Evolutionary conservation across 2,113 vertebrate genomes (phyloP).

Genomic region (Platanista minor): DNA sequence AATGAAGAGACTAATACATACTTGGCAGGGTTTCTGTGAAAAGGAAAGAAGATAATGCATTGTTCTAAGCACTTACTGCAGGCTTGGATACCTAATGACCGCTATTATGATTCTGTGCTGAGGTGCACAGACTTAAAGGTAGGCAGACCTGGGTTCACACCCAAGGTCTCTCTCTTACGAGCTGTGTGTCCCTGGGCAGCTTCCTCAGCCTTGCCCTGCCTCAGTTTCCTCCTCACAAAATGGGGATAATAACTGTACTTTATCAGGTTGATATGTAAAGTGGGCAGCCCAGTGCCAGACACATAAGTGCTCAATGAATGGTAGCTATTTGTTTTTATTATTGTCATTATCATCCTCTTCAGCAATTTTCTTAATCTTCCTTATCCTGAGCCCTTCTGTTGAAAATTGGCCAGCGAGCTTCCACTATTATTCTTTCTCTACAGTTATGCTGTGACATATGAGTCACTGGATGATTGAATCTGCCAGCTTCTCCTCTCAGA

Average conservation of each 20-base stretch:
- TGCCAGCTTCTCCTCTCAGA: slow-evolving; percentile 57
- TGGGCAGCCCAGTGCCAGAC: slow-evolving; percentile 41
- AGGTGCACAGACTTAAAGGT: not conserved
- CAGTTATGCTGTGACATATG: slow-evolving; percentile 69
- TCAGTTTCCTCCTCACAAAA: slow-evolving; percentile 47
- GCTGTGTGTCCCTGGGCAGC: not conserved
- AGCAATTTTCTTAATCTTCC: slow-evolving; percentile 60
- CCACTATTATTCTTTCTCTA: slow-evolving; percentile 61
- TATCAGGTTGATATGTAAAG: slow-evolving; percentile 57
- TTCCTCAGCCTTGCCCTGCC: not conserved
- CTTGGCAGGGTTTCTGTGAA: not conserved
- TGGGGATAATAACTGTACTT: slow-evolving; percentile 42
- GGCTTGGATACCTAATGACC: not conserved
- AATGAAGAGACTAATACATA: not conserved
- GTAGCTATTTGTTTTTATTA: slow-evolving; percentile 66
- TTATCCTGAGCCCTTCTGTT: slow-evolving; percentile 67
- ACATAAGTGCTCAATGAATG: slow-evolving; percentile 55
- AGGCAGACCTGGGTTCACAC: not conserved
- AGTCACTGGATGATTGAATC: slow-evolving; percentile 64
- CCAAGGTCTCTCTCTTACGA: not conserved
- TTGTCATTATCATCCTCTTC: slow-evolving; percentile 63
- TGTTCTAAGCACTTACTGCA: not conserved
- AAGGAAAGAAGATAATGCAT: not conserved
- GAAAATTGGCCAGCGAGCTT: slow-evolving; percentile 57
- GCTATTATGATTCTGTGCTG: not conserved